These are phyloP conservation scores for Phalacrocorax pelagicus DNA, from an alignment of 2,113 vertebrate genomes.

Conservation along the genomic window DNA sequence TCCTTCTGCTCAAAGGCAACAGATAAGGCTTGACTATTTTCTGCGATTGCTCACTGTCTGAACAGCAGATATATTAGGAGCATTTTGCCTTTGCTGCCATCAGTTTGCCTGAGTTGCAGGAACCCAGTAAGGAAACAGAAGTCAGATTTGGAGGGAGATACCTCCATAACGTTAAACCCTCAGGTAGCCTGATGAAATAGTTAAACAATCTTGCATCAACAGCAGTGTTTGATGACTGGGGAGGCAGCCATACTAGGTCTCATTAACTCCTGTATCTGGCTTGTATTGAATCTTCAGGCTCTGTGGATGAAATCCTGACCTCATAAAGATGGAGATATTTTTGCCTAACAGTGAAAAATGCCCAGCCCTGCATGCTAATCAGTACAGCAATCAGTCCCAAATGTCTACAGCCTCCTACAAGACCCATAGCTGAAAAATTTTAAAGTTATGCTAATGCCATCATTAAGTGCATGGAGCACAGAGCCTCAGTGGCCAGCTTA, in stretches of 20 bases:
- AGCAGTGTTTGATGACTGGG: neutral
- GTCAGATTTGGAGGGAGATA: neutral
- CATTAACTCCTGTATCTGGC: neutral
- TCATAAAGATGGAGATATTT: neutral
- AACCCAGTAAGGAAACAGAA: neutral
- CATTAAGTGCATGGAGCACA: neutral
- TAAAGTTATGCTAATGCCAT: rapidly evolving
- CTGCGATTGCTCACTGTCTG: neutral
- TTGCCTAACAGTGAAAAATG: neutral
- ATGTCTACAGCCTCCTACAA: neutral
- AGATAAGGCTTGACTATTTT: neutral
- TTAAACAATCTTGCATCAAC: neutral
- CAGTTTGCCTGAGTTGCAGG: neutral
- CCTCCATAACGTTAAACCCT: neutral
- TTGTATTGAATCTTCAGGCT: neutral
- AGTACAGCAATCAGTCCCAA: neutral
- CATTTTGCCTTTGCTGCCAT: neutral
- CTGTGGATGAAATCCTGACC: neutral
- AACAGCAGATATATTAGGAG: neutral
- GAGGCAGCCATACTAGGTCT: neutral
- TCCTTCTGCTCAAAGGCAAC: neutral
- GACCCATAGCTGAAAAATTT: neutral
- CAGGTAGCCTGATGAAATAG: neutral
- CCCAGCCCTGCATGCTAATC: neutral
- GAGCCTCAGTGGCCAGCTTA: neutral